These are phyloP conservation scores for Haemorhous mexicanus DNA, from an alignment of 2,113 vertebrate genomes.

Conservation along the genomic window DNA sequence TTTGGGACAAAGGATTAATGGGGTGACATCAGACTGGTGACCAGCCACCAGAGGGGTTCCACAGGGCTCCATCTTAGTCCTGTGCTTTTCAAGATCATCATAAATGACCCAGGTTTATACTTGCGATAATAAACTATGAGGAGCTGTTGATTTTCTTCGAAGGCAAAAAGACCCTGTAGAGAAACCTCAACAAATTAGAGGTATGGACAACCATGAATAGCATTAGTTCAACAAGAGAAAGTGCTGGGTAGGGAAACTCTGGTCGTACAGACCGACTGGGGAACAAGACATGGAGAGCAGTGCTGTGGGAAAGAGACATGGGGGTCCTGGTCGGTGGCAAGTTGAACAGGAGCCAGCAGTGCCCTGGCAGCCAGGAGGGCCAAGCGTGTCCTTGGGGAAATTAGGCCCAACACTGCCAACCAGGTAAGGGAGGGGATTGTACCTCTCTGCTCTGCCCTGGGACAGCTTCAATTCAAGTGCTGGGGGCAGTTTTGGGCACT, in stretches of 20 bases:
- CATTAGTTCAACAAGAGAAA: background rate
- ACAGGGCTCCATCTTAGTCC: background rate
- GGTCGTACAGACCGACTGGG: fast-evolving
- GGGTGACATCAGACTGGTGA: background rate
- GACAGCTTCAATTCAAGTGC: fast-evolving
- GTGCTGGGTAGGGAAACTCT: background rate
- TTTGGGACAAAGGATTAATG: background rate
- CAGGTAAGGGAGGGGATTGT: fast-evolving
- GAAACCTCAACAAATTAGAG: background rate
- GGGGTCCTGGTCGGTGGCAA: fast-evolving
- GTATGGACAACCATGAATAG: too few species aligned
- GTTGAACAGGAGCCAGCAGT: background rate
- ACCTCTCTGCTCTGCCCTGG: fast-evolving
- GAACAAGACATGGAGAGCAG: fast-evolving
- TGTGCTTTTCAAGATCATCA: background rate
- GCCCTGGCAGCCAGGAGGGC: background rate
- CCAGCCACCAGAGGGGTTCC: background rate
- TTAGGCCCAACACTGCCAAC: fast-evolving
- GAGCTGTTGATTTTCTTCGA: background rate
- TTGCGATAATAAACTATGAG: background rate
- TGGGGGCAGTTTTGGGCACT: background rate
- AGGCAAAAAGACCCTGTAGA: background rate
- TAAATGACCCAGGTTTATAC: background rate
- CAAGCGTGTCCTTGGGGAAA: fast-evolving
- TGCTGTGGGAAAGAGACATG: background rate